Conservation (phyloP, 2,113 vertebrate species). For the Tragulus kanchil region DNA sequence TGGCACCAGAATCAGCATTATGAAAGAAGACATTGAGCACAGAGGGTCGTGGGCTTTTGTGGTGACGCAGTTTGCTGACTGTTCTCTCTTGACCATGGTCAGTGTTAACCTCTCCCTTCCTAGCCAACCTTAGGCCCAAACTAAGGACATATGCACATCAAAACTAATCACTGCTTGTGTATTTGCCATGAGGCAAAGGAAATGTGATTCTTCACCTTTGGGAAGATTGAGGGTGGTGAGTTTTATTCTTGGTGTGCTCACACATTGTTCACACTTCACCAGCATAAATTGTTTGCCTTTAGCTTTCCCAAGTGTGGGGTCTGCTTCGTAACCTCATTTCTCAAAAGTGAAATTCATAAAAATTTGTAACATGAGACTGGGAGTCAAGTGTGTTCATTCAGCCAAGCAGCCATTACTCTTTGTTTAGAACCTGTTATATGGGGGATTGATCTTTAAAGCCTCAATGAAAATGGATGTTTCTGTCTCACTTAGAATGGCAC, state of each 20-base stretch:
- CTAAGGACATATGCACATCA: background rate
- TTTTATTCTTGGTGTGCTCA: background rate
- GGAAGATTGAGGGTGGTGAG: background rate
- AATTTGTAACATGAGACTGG: background rate
- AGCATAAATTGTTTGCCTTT: background rate
- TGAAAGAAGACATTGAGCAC: background rate
- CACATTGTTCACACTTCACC: background rate
- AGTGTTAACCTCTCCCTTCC: accelerated
- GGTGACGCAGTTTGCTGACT: background rate
- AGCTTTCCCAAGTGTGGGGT: background rate
- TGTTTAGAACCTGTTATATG: background rate
- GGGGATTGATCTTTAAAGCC: background rate
- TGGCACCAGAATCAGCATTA: background rate
- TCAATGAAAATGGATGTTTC: background rate
- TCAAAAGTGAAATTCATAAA: background rate
- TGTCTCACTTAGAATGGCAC: conserved; percentile 90
- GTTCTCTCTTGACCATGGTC: background rate
- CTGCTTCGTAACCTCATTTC: background rate
- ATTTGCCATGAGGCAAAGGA: background rate
- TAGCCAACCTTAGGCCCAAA: background rate
- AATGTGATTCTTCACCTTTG: background rate
- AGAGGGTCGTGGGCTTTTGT: background rate
- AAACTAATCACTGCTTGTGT: background rate
- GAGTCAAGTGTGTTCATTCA: background rate
- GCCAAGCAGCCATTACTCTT: background rate